phyloP scores from a whole-genome alignment of 2,888 invertebrate genomes.

The Rotaria macrura region DNA sequence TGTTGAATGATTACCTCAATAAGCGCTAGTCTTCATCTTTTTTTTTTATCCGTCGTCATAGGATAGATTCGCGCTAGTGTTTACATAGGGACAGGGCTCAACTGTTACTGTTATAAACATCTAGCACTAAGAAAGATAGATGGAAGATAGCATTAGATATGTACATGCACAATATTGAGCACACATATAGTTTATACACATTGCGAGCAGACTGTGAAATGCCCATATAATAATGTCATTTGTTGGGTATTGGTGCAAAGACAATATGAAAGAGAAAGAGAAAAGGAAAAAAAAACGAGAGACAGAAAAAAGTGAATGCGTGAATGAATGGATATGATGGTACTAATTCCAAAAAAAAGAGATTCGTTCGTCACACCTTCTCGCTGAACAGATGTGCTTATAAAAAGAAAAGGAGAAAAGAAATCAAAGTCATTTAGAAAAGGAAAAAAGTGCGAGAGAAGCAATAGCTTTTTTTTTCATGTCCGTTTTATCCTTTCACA shows the following conservation, averaged over 20 bases:
- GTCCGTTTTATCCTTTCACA: background rate
- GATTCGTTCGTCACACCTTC: background rate
- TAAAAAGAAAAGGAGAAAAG: background rate
- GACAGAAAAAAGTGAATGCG: background rate
- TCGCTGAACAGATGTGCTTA: constrained; percentile 8
- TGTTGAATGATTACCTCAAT: constrained; percentile 6
- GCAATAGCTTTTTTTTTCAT: background rate
- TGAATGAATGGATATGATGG: background rate
- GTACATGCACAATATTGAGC: background rate
- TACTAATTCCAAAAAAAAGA: background rate
- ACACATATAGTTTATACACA: background rate
- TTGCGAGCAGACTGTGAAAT: background rate
- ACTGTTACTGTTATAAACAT: constrained; percentile 6
- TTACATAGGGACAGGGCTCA: background rate
- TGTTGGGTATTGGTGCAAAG: background rate
- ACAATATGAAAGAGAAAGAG: background rate
- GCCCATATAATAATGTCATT: background rate
- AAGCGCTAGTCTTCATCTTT: background rate
- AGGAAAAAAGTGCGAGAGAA: background rate
- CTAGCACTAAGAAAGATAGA: background rate
- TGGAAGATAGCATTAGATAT: background rate
- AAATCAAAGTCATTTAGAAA: background rate
- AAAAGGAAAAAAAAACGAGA: background rate
- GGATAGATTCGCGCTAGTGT: background rate
- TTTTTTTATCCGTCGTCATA: background rate